phyloP scores from a whole-genome alignment of 2,888 invertebrate genomes.

The Eupithecia vulgata region DNA sequence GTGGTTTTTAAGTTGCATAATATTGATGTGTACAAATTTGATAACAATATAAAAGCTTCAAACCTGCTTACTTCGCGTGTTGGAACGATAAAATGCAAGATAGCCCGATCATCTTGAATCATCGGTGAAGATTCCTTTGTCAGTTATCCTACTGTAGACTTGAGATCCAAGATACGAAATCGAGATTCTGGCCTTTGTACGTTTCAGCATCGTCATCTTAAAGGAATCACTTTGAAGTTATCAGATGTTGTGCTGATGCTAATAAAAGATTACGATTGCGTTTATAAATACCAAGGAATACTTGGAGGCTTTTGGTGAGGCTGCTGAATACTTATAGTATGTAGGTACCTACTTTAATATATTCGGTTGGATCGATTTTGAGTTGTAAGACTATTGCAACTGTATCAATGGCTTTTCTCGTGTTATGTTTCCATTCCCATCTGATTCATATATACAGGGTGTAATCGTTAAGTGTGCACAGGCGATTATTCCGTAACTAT shows the following conservation, averaged over 20 bases:
- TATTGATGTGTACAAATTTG: background rate
- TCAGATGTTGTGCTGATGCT: constrained; percentile 46
- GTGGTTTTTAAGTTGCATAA: background rate
- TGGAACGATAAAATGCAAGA: constrained; percentile 2
- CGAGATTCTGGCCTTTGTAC: constrained; percentile 31
- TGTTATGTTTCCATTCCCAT: too few species aligned
- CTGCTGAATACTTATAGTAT: too few species aligned
- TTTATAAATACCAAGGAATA: background rate
- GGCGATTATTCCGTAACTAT: too few species aligned
- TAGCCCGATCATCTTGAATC: background rate
- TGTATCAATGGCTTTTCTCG: too few species aligned
- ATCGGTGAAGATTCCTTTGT: constrained; percentile 11
- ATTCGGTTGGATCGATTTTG: background rate
- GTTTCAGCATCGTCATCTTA: constrained; percentile 47
- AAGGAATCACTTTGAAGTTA: constrained; percentile 44
- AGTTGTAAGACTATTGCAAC: background rate
- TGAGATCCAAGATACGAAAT: constrained; percentile 21
- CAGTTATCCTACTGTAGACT: constrained; percentile 17
- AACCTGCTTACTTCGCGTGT: background rate
- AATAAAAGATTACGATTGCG: constrained; percentile 11
- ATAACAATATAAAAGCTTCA: background rate
- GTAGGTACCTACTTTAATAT: too few species aligned
- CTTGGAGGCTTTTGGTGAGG: background rate
- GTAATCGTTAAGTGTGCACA: too few species aligned
- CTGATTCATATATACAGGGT: too few species aligned